Evolutionary conservation across 2,888 invertebrate species (phyloP), one percentile per base, ranked within the genome.

Genomic region (Cephus sareptanus): DNA sequence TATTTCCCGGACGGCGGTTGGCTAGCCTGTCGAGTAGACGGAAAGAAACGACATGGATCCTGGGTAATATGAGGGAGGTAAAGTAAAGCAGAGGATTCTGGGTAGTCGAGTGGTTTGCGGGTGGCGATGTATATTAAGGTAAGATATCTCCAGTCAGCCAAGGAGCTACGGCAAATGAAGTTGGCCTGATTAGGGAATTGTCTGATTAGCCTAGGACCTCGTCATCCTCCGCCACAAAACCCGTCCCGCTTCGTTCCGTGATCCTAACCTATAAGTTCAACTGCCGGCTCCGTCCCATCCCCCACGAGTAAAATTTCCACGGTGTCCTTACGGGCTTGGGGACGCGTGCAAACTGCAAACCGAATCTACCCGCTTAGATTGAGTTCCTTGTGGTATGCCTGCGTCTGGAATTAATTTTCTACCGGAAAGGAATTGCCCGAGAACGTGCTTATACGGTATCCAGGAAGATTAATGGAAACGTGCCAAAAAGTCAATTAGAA

Each of bases 361-460:
- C 86, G 84, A 87, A 87, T 86, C 84, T 87, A 84, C 83, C 79
- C 80, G 35, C 79, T 83, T 83, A 87, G 87, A 87, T 87, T 86
- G 86, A 87, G 87, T 87, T 87, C 84, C 82, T 83, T 82, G 85
- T 86, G 85, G 71, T 71, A 86, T 84, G 84, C 86, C 84, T 85
- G 83, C 84, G 82, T 81, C 84, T 83, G 81, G 80, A 86, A 87
- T 85, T 87, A 87, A 87, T 87, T 85, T 84, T 83, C 56, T 56
- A 56, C 56, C 23, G 23, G 23, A 56, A 56, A 56, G 56, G 56
- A 56, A 23, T 56, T 23, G 56, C 56, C 56, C 23, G 9, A 23
- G 56, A 23, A 23, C 56, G 23, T 56, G 56, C 23, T 56, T 23
- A 56, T 56, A 56, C 23, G 23, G 23, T 9, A 0, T 23, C 23